These are phyloP conservation scores for Linepithema humile DNA, from an alignment of 1,140 invertebrate species.

Conservation along the genomic window DNA sequence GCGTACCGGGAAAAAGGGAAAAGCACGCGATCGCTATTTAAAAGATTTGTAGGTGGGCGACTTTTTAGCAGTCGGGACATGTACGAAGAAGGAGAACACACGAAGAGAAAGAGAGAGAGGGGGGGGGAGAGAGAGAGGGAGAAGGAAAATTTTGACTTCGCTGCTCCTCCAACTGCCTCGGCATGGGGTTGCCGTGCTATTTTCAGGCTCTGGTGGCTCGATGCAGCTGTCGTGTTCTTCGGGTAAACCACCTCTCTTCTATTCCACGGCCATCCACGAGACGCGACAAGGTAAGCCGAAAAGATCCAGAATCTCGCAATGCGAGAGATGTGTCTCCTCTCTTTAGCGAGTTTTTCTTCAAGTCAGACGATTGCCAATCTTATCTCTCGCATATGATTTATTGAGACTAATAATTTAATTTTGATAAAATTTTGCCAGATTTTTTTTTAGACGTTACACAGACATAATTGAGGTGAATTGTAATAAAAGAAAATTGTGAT, in stretches of 20 bases:
- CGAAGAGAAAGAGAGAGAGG: neutral
- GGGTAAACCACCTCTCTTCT: constrained; percentile 74
- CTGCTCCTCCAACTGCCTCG: constrained; percentile 60
- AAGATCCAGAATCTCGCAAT: constrained; percentile 55
- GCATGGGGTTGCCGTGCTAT: constrained; percentile 74
- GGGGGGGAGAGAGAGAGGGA: neutral
- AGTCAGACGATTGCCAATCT: neutral
- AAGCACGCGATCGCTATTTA: constrained; percentile 71
- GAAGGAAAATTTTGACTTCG: constrained; percentile 55
- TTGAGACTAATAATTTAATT: neutral
- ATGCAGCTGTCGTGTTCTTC: constrained; percentile 72
- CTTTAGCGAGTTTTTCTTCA: neutral
- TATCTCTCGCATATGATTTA: neutral
- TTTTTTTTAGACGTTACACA: too few species aligned
- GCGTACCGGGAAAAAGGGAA: constrained; percentile 54
- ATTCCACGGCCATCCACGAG: constrained; percentile 72
- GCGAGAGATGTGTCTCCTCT: neutral
- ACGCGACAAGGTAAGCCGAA: constrained; percentile 64
- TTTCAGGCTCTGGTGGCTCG: constrained; percentile 71
- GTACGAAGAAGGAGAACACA: constrained; percentile 43
- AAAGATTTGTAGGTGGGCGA: constrained; percentile 66
- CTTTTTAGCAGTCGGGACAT: constrained; percentile 57
- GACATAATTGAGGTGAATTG: neutral
- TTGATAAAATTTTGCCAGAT: neutral
- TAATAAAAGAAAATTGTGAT: neutral